Evolutionary conservation across 2,797 vertebrate genomes (phyloP), one percentile per base, ranked within the genome.

Genomic region (Myripristis murdjan): DNA sequence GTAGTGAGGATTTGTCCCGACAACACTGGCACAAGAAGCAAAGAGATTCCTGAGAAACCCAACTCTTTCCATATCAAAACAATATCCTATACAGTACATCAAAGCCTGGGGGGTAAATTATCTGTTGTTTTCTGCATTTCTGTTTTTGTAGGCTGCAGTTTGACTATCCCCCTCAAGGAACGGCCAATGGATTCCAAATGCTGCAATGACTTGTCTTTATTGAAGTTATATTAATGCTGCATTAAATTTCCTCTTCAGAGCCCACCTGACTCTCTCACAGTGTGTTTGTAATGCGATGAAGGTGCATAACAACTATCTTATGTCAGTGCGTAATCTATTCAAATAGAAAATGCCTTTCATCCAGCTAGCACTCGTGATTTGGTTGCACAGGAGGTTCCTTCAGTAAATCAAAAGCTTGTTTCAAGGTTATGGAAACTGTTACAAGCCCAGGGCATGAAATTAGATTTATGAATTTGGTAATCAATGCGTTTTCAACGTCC

Each of bases 381-480:
- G 33, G 39, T 75, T 57, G 35, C 56, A 62, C 28, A 58, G 26
- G 59, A 66, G 12, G 67, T 67, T 75, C 59, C 70, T 64, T 69
- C 52, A 61, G 51, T 81, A 77, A 71, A 84, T 82, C 52, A 72
- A 66, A 62, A 60, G 26, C 57, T 70, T 46, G 64, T 84, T 73
- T 81, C 61, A 52, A 71, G 46, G 54, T 75, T 82, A 64, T 61
- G 70, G 63, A 48, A 44, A 7, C 57, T 60, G 68, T 64, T 64
- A 54, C 9, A 61, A 22, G n/a, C 28, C 9, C 23, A 16, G 14
- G 28, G 48, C 47, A 72, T 59, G 60, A 65, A 79, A 78, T 76
- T 16, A 56, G 71, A 83, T 86, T 89, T 76, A 85, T 74, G 49
- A 75, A 48, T 57, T 55, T 63, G 60, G 26, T 74, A 84, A 85